Evolutionary conservation across 2,888 invertebrate species (phyloP), one percentile per base, ranked within the genome.

Genomic region (Epinotia nisella): DNA sequence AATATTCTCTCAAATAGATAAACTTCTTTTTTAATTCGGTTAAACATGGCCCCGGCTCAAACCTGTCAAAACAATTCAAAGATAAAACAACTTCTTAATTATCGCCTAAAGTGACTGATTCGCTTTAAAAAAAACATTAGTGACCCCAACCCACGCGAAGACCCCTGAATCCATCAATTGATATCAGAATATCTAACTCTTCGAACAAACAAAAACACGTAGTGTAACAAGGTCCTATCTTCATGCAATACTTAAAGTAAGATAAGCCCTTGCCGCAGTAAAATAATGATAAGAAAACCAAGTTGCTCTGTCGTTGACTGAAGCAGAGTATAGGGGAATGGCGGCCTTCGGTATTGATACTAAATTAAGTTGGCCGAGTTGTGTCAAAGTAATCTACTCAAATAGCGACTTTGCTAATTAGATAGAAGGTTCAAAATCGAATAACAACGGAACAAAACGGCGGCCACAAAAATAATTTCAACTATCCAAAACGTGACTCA

Each of bases 61-160:
- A 49, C n/a, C 13, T 49, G 49, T 49, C 49, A 49, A n/a, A 49
- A 49, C 49, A 49, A 49, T n/a, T 7, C n/a, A 49, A 49, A n/a
- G 49, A 49, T 49, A n/a, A n/a, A 41, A 0, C 35, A 35, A 35
- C n/a, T 49, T n/a, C n/a, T n/a, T 49, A 49, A 49, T 49, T 49
- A 49, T 49, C 49, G n/a, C 49, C n/a, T n/a, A 49, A n/a, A 49
- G 49, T 49, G 49, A 49, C 49, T n/a, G 49, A 49, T 49, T 49
- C 49, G n/a, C n/a, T 49, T n/a, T 49, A 49, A 49, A 49, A 45
- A 49, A 49, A 49, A 1, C 49, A 49, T 49, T 49, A 49, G 49
- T 13, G 49, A 49, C 49, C 49, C 49, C 15, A n/a, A 49, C 49
- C 49, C 49, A 49, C 49, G n/a, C 49, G n/a, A 3, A 13, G 7